These are phyloP conservation scores for Drosophila santomea DNA, from an alignment of 1,140 invertebrate genomes.

Conservation along the genomic window DNA sequence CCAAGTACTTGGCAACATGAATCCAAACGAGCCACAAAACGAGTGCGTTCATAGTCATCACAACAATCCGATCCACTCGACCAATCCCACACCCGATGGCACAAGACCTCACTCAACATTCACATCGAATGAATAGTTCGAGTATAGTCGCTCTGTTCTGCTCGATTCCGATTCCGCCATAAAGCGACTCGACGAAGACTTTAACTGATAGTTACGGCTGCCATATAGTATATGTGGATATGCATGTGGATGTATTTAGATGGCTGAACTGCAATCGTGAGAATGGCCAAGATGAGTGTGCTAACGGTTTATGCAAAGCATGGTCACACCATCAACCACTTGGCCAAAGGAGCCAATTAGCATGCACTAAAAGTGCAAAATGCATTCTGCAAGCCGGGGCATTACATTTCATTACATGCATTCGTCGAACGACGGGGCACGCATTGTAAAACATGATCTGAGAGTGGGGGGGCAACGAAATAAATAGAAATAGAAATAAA, in stretches of 20 bases:
- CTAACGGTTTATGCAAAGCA: constrained; percentile 71
- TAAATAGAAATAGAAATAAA: constrained; percentile 36
- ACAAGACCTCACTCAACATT: not conserved
- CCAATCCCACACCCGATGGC: constrained; percentile 27
- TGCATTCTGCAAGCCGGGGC: constrained; percentile 56
- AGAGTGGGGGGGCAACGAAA: not conserved
- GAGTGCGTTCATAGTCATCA: constrained; percentile 8
- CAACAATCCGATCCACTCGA: constrained; percentile 20
- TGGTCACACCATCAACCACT: constrained; percentile 12
- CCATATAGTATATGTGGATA: constrained; percentile 26
- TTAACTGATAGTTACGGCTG: constrained; percentile 63
- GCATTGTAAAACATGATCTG: constrained; percentile 70
- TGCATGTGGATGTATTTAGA: constrained; percentile 47
- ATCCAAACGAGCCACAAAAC: constrained; percentile 33
- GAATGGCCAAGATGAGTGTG: constrained; percentile 43
- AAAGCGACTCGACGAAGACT: constrained; percentile 53
- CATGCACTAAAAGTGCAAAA: constrained; percentile 78
- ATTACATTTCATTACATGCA: constrained; percentile 66
- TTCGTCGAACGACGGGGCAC: constrained; percentile 55
- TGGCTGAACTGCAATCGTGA: constrained; percentile 57
- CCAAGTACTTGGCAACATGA: constrained; percentile 35
- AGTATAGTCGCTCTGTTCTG: constrained; percentile 9
- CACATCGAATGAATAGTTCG: constrained; percentile 15
- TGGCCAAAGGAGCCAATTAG: constrained; percentile 61
- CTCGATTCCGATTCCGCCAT: constrained; percentile 30